Evolutionary conservation across 2,113 vertebrate species (phyloP), one percentile per base, ranked within the genome.

Genomic region (Mionectes macconnelli): DNA sequence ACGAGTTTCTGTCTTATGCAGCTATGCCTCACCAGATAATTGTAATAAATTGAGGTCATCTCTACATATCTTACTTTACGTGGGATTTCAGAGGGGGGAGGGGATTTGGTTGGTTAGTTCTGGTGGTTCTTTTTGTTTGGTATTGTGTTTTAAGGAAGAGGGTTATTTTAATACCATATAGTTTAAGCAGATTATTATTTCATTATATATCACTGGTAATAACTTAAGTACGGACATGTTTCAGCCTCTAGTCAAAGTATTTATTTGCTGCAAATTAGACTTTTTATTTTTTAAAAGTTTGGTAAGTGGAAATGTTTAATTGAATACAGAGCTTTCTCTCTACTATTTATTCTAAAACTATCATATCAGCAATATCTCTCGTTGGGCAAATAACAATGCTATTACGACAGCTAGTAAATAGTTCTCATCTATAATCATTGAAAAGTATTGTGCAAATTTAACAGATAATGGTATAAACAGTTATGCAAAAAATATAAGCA

Each of bases 251-350:
- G 27, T 44, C 47, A 68, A 72, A 60, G 20, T 49, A 82, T 47
- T 78, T 76, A 50, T 62, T 69, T 23, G 60, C 10, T 40, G 16
- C 20, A 68, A 84, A 44, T 18, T n/a, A 18, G 13, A 53, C 16
- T 88, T 75, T 87, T 55, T 3, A 8, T 52, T 53, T 73, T 63
- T 37, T 89, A 57, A 4, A 79, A 69, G 23, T 62, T 64, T 42
- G 6, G 20, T 27, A 59, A 63, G 35, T 6, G 3, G 50, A 67
- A 1, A 0, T 0, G 1, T 25, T 30, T 68, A 86, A n/a, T 35
- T 56, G 64, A 81, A 82, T 18, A 59, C 8, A 69, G 23, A 70
- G 12, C 10, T 84, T 85, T 37, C 62, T 75, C 39, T 40, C 33
- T 84, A 35, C 14, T 76, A 14, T 35, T 91, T 68, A 85, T 25